A percentile compares a stretch with the other conserved stretches of the same genome.
phyloP scores from a whole-genome alignment of 35 echinoderm and acorn worm species.

The Apostichopus japonicus region DNA sequence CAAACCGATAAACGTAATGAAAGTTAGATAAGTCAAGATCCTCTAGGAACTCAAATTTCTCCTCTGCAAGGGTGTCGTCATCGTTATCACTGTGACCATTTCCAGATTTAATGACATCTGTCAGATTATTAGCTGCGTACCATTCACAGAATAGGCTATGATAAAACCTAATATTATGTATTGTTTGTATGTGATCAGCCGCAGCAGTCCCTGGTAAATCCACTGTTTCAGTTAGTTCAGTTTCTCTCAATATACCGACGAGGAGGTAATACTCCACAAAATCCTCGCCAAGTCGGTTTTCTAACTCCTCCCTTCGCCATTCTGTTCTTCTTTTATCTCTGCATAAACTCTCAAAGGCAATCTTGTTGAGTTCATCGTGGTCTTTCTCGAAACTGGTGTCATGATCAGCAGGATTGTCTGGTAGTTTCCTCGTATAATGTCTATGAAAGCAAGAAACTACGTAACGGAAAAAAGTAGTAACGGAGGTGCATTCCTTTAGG shows the following conservation, averaged over 20 bases:
- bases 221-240: not conserved
- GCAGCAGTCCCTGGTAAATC: not conserved
- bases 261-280: not conserved
- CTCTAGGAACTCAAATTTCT: not conserved
- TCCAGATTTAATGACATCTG: not conserved
- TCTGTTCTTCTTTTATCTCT: no score
- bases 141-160: slow-evolving; percentile 11
- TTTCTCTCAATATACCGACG: not conserved
- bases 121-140: slow-evolving; percentile 9
- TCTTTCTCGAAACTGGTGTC: not conserved
- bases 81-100: not conserved
- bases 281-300: not conserved
- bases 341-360: slow-evolving; percentile 8
- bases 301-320: not conserved
- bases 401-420: not conserved
- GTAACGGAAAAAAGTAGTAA: slow-evolving; percentile 8
- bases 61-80: not conserved
- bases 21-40: not conserved
- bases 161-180: not conserved
- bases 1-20: slow-evolving; percentile 15
- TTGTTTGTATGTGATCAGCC: slow-evolving; percentile 7
- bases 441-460: slow-evolving; percentile 17
- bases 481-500: not conserved
- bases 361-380: not conserved
- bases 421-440: not conserved